Conservation (phyloP, 92 coral and sea anemone genomes). For the Actinostola sp. region DNA sequence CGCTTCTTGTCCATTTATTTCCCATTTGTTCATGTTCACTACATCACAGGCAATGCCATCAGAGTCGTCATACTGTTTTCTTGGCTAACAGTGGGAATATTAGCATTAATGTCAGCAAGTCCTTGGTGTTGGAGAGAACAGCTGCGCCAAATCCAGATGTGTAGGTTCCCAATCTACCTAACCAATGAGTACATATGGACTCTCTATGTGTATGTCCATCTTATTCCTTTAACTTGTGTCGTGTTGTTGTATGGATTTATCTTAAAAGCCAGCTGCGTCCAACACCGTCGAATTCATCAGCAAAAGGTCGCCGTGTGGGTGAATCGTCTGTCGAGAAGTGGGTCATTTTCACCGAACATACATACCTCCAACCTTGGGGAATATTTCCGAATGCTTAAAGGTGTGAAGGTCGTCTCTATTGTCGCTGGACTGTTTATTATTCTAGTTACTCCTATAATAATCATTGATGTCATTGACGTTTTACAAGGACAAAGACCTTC, state of each 20-base stretch:
- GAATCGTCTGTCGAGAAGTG: background rate
- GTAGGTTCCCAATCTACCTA: conserved; percentile 68
- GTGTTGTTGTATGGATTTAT: conserved; percentile 63
- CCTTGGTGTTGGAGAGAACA: conserved; percentile 28
- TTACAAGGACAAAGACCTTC: conserved; percentile 59
- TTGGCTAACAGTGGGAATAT: conserved; percentile 48
- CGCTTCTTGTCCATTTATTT: conserved; percentile 57
- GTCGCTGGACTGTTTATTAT: conserved; percentile 73
- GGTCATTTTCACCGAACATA: background rate
- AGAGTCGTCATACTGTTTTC: conserved; percentile 6
- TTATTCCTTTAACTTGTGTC: conserved; percentile 59
- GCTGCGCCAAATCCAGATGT: conserved; percentile 5
- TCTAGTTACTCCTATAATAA: conserved; percentile 67
- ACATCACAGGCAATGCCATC: conserved; percentile 6
- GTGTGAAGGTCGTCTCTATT: conserved; percentile 61
- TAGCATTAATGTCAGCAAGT: conserved; percentile 44
- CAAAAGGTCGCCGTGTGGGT: conserved; percentile 53
- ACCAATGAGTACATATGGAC: conserved; percentile 47
- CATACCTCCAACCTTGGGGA: conserved; percentile 18
- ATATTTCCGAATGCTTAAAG: conserved; percentile 47
- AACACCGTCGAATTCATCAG: conserved; percentile 53
- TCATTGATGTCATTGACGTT: conserved; percentile 65
- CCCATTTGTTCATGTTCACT: conserved; percentile 41
- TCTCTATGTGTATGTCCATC: conserved; percentile 56
- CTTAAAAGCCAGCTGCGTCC: conserved; percentile 67